phyloP scores from a whole-genome alignment of 1,140 invertebrate genomes.

The Sminthurides bifidus region DNA sequence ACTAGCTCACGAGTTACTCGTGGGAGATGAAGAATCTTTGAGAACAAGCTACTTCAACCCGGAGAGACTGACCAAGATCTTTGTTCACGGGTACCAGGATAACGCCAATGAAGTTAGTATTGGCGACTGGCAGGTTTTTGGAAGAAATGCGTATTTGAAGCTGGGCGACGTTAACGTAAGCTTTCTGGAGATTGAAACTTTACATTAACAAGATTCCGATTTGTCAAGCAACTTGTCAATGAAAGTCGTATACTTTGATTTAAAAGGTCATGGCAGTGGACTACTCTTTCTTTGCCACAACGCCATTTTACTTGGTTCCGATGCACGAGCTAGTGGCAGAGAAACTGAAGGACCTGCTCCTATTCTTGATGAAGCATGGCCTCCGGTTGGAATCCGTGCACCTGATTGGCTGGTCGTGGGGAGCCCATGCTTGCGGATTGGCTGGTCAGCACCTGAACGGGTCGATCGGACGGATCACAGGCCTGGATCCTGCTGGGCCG shows the following conservation, averaged over 20 bases:
- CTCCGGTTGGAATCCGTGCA: conserved; percentile 15
- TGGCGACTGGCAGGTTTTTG: conserved; percentile 11
- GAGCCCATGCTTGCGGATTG: conserved; percentile 20
- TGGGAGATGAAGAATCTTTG: conserved; percentile 16
- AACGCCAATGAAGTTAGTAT: conserved; percentile 22
- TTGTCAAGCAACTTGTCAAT: no score
- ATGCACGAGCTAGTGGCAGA: conserved; percentile 20
- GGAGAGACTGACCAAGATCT: conserved; percentile 20
- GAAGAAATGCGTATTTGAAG: conserved; percentile 19
- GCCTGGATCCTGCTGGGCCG: conserved; percentile 23
- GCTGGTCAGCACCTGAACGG: conserved; percentile 18
- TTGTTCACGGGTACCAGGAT: conserved; percentile 27
- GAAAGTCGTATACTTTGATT: no score
- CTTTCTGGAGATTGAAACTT: neutral
- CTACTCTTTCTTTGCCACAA: conserved; percentile 18
- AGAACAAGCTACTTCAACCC: conserved; percentile 24
- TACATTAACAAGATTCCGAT: no score
- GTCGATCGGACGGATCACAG: conserved; percentile 25
- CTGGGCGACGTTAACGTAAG: conserved; percentile 27
- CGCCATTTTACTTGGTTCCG: conserved; percentile 16
- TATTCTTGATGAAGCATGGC: conserved; percentile 13
- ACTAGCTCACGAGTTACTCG: conserved; percentile 25
- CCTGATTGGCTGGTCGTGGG: conserved; percentile 19
- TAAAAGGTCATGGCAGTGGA: conserved; percentile 18
- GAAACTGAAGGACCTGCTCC: conserved; percentile 20